These are phyloP conservation scores for Uropsilus gracilis DNA, from an alignment of 2,113 vertebrate genomes.

Conservation along the genomic window DNA sequence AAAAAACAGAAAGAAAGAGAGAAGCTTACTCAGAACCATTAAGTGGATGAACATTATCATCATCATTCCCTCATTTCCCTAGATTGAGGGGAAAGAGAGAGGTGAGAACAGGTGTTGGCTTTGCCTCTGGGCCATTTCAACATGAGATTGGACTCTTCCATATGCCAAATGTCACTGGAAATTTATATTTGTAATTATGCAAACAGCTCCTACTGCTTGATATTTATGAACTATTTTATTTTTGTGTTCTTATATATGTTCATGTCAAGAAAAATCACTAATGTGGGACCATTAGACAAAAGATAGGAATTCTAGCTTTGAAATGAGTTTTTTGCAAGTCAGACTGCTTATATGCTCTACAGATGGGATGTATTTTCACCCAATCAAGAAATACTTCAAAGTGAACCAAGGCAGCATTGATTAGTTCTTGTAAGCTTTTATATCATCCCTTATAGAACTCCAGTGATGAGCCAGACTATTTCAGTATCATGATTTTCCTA, in stretches of 20 bases:
- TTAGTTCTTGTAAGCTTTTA: conserved; percentile 46
- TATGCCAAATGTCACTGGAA: not conserved
- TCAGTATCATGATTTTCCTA: conserved; percentile 27
- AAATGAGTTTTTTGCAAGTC: conserved; percentile 58
- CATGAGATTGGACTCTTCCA: not conserved
- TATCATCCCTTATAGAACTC: conserved; percentile 38
- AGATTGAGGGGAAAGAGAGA: not conserved
- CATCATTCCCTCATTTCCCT: not conserved
- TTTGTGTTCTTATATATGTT: not conserved
- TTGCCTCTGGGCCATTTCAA: not conserved
- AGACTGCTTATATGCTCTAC: not conserved
- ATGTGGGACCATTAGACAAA: not conserved
- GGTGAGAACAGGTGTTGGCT: not conserved
- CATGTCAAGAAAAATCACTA: conserved; percentile 27
- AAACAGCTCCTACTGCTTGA: not conserved
- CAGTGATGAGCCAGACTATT: not conserved
- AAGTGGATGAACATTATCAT: not conserved
- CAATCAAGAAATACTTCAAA: conserved; percentile 68
- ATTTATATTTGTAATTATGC: not conserved
- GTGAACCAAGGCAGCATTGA: conserved; percentile 13
- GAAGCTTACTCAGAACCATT: not conserved
- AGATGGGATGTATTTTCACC: conserved; percentile 71
- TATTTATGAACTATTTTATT: not conserved
- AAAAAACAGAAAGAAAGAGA: not conserved
- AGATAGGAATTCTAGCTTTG: not conserved